Evolutionary conservation across 1,140 invertebrate genomes (phyloP), one percentile per base, ranked within the genome.

Genomic region (Papilio glaucus): DNA sequence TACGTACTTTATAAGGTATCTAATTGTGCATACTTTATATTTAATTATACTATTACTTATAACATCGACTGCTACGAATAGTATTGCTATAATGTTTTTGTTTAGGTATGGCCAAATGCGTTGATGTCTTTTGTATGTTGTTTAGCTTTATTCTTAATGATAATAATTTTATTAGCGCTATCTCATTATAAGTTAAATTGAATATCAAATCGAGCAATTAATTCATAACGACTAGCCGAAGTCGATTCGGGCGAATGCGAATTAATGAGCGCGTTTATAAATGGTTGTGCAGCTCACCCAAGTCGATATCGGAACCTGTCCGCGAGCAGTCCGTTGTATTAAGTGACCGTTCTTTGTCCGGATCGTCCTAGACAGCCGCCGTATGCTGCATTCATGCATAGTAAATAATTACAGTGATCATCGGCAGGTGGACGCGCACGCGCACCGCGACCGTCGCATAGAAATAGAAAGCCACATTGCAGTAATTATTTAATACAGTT

Each of bases 401-500:
- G 88, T 91, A 91, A 92, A 89, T 91, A 90, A 92, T 92, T 88
- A 90, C 88, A 85, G 89, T 86, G 87, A 90, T 88, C 89, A 87
- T 77, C 83, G 88, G 88, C 89, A 92, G 90, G 90, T 91, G 90
- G 80, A 85, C 42, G 79, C 84, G 87, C 89, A 88, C 88, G 87
- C 87, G 88, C 80, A 80, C 74, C 49, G 73, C 77, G 77, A 77
- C 65, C 72, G 81, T 86, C 88, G 87, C 88, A 92, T 92, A 92
- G 90, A 89, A 89, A 92, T 91, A 92, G 90, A 91, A 91, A 91
- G 88, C 84, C 90, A 91, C 87, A 89, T 92, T 92, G 90, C 90
- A 92, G 85, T 92, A 92, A 92, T 92, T 92, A 92, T 92, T 92
- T 89, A 89, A 86, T 92, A 92, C 90, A 89, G 90, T 92, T 92